These are phyloP conservation scores for Squalus acanthias DNA, from an alignment of 2,797 vertebrate species.

Conservation along the genomic window DNA sequence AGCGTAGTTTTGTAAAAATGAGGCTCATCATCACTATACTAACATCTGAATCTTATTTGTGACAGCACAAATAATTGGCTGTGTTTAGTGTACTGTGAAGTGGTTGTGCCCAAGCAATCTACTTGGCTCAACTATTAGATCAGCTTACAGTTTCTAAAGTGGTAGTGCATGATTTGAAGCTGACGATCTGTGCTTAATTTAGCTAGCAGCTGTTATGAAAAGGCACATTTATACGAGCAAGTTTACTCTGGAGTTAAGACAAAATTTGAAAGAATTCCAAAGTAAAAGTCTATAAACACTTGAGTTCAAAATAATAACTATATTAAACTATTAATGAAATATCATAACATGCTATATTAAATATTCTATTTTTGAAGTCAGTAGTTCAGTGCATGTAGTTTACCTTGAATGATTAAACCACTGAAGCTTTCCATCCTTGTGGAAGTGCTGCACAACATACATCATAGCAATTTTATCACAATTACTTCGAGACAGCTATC, in stretches of 20 bases:
- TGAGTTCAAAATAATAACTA: neutral
- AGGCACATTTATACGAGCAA: slow-evolving; percentile 38
- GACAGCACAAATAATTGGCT: neutral
- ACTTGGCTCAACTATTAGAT: slow-evolving; percentile 30
- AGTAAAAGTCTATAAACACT: neutral
- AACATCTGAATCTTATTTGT: neutral
- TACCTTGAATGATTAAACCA: neutral
- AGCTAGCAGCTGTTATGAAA: slow-evolving; percentile 45
- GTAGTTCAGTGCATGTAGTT: neutral
- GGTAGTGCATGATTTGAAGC: slow-evolving; percentile 35
- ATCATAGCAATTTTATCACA: neutral
- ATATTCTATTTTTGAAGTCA: neutral
- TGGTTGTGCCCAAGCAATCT: slow-evolving; percentile 2
- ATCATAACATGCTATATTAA: neutral
- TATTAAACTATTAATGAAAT: neutral
- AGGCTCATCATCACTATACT: neutral
- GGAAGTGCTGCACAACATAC: neutral
- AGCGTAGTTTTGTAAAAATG: neutral
- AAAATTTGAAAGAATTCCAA: neutral
- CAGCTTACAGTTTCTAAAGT: slow-evolving; percentile 40
- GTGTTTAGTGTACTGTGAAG: neutral
- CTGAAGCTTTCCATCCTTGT: neutral
- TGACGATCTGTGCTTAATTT: slow-evolving; percentile 32
- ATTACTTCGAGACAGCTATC: neutral
- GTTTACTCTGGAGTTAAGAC: slow-evolving; percentile 44